phyloP scores from a whole-genome alignment of 2,797 vertebrate genomes.

The Pangasius macronema region DNA sequence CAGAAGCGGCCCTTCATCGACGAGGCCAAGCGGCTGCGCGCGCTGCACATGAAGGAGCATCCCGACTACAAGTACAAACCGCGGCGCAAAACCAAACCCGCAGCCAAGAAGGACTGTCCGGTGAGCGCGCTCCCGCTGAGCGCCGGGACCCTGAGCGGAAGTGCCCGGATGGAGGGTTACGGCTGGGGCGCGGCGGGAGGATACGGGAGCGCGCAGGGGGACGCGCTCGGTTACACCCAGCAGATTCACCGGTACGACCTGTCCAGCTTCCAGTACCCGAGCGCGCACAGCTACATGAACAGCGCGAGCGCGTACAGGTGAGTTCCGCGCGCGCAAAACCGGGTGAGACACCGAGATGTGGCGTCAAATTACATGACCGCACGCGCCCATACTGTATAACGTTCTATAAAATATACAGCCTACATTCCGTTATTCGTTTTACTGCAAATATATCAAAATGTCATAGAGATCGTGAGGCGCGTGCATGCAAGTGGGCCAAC shows the following conservation, averaged over 20 bases:
- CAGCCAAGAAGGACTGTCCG: not conserved
- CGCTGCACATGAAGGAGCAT: conserved; percentile 72
- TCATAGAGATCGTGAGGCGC: no score
- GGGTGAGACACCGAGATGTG: not conserved
- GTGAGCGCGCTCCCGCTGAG: conserved; percentile 33
- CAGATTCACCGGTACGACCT: conserved; percentile 61
- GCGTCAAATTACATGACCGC: not conserved
- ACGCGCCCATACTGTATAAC: not conserved
- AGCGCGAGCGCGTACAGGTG: conserved; percentile 59
- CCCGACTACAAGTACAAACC: conserved; percentile 79
- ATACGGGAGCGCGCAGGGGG: conserved; percentile 49
- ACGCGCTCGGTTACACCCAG: conserved; percentile 56
- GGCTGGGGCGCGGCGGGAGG: conserved; percentile 62
- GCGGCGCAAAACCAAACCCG: conserved; percentile 63
- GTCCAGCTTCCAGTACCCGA: conserved; percentile 56
- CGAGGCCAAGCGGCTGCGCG: conserved; percentile 75
- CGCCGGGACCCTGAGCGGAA: conserved; percentile 55
- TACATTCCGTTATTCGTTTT: no score
- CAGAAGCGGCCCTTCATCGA: conserved; percentile 78
- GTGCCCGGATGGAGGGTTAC: conserved; percentile 59
- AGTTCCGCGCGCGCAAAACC: conserved; percentile 23
- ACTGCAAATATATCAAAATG: no score
- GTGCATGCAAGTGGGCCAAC: no score
- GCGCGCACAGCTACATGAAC: conserved; percentile 59
- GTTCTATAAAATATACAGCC: not conserved